Conservation (phyloP, 2,113 vertebrate genomes). For the Petrocephalus zakoni region DNA sequence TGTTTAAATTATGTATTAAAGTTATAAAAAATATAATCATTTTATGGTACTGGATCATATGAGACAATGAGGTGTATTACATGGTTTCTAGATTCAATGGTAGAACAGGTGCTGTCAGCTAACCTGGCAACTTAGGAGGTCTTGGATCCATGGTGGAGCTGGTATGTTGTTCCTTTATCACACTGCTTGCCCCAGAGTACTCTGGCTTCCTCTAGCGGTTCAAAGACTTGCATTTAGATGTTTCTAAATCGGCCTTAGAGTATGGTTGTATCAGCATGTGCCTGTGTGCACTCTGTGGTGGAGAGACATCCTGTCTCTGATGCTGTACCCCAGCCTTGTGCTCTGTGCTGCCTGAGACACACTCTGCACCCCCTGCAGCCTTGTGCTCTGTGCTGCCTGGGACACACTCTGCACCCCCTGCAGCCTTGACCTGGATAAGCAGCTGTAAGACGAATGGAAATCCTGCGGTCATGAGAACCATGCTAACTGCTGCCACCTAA, state of each 20-base stretch:
- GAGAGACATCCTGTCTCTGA: not conserved
- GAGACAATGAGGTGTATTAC: not conserved
- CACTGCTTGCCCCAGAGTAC: not conserved
- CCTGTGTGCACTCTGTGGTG: not conserved
- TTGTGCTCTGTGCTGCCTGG: not conserved
- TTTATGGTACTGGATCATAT: not conserved
- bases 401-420: not conserved
- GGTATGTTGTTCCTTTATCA: not conserved
- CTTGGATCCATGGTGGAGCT: not conserved
- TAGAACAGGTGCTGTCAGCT: not conserved
- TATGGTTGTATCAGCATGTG: not conserved
- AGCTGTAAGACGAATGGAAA: not conserved
- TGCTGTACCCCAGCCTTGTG: not conserved
- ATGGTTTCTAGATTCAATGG: not conserved
- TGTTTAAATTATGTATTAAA: not conserved
- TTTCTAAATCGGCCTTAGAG: not conserved
- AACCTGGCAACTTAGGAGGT: not conserved
- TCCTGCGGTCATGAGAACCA: not conserved
- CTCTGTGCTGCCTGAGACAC: not conserved
- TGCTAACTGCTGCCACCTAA: not conserved
- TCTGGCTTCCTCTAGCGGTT: not conserved
- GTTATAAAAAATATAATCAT: not conserved
- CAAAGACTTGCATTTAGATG: not conserved
- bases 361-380: not conserved
- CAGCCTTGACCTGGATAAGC: not conserved